phyloP scores from a whole-genome alignment of 2,113 vertebrate genomes.

The Taurulus bubalis region DNA sequence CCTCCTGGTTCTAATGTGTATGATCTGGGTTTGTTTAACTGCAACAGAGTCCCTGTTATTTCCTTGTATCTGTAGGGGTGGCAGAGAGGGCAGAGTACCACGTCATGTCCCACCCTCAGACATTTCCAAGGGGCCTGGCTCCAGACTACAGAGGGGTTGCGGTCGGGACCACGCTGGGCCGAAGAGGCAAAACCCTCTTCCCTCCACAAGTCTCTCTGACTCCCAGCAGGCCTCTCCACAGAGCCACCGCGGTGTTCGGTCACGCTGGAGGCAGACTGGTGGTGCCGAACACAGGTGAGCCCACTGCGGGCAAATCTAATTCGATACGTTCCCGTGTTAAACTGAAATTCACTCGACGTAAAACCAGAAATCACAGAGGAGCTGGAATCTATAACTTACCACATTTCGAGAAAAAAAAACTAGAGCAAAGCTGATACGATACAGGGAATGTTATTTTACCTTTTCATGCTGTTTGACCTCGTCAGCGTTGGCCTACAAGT shows the following conservation, averaged over 20 bases:
- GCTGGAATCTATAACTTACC: not conserved
- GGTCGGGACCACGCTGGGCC: slow-evolving; percentile 78
- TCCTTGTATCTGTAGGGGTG: slow-evolving; percentile 88
- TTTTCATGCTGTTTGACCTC: slow-evolving; percentile 46
- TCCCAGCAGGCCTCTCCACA: slow-evolving; percentile 82
- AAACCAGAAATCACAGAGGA: slow-evolving; percentile 14
- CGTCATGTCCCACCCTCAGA: slow-evolving; percentile 86
- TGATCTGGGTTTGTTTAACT: not conserved
- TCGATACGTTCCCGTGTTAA: not conserved
- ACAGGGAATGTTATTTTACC: not conserved
- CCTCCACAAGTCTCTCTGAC: slow-evolving; percentile 84
- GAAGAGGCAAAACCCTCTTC: slow-evolving; percentile 84
- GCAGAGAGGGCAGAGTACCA: slow-evolving; percentile 88
- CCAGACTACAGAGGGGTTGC: slow-evolving; percentile 79
- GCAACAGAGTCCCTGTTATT: slow-evolving; percentile 77
- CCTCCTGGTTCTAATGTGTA: not conserved
- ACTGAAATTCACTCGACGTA: not conserved
- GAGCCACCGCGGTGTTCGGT: slow-evolving; percentile 87
- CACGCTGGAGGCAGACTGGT: slow-evolving; percentile 91
- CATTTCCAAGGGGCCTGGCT: slow-evolving; percentile 89
- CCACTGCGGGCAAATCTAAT: not conserved
- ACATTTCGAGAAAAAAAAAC: not conserved
- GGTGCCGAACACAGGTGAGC: slow-evolving; percentile 92
- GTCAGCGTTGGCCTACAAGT: slow-evolving; percentile 33
- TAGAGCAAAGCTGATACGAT: not conserved